phyloP scores from a whole-genome alignment of 2,113 vertebrate species.

The Laticauda colubrina region DNA sequence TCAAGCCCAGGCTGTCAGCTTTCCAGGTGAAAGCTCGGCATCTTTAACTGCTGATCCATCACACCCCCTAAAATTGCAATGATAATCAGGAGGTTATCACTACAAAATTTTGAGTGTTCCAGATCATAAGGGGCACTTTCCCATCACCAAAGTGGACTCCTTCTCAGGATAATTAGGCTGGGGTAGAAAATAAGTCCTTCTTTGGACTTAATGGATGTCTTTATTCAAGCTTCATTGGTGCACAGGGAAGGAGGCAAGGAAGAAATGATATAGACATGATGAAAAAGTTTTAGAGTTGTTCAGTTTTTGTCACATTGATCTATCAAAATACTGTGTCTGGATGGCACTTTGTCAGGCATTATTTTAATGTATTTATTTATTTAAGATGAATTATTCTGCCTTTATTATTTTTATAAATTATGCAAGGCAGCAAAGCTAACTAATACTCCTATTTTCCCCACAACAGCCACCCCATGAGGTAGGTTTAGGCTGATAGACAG shows the following conservation, averaged over 20 bases:
- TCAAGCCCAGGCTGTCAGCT: too few relatives aligned
- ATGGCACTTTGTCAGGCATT: too few relatives aligned
- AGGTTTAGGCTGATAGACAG: too few relatives aligned
- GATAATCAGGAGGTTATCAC: background rate
- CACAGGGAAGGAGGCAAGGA: background rate
- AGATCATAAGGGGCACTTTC: background rate
- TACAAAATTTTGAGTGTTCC: background rate
- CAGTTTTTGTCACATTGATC: background rate
- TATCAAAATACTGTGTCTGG: background rate
- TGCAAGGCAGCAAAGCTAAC: too few relatives aligned
- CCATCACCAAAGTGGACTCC: background rate
- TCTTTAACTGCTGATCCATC: background rate
- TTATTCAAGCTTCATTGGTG: background rate
- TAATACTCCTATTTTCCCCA: too few relatives aligned
- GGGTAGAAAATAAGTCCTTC: background rate
- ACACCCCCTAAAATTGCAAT: background rate
- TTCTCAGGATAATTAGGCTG: background rate
- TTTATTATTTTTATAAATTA: too few relatives aligned
- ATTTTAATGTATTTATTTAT: too few relatives aligned
- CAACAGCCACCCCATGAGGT: too few relatives aligned
- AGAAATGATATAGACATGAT: background rate
- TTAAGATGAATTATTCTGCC: too few relatives aligned
- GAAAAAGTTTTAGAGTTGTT: background rate
- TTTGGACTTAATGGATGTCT: background rate
- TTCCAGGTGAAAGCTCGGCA: too few relatives aligned